A percentile compares a stretch with the other conserved stretches of the same genome.
Conservation (phyloP, 2,113 vertebrate species). For the Notechis scutatus region DNA sequence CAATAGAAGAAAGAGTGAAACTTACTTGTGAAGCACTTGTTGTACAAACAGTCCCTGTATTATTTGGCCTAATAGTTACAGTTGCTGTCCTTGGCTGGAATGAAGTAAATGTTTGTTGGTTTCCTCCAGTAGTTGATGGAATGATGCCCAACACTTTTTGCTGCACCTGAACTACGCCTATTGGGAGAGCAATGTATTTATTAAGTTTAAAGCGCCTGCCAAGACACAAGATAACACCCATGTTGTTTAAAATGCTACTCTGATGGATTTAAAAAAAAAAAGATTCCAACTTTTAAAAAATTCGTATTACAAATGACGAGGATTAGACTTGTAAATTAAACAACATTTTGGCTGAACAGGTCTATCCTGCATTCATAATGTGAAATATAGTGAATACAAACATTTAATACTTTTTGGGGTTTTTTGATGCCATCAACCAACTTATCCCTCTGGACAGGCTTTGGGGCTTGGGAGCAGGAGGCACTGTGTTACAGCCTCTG, state of each 20-base stretch:
- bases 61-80: constrained; percentile 87
- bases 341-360: not conserved
- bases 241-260: not conserved
- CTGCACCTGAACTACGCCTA: constrained; percentile 84
- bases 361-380: not conserved
- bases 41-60: constrained; percentile 67
- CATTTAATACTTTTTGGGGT: not conserved
- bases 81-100: constrained; percentile 91
- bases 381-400: not conserved
- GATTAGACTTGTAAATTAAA: not conserved
- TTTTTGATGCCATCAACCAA: not conserved
- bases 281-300: not conserved
- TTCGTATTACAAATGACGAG: not conserved
- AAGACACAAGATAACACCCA: not conserved
- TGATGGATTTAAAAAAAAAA: not conserved
- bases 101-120: constrained; percentile 89
- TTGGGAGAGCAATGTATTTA: constrained; percentile 42
- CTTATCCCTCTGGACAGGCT: not conserved
- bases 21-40: constrained; percentile 78
- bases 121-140: constrained; percentile 86
- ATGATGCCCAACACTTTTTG: constrained; percentile 95
- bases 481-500: not conserved
- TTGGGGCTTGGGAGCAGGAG: not conserved
- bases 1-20: constrained; percentile 1
- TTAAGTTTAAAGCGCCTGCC: not conserved